Percentiles rank a stretch among this genome's conserved stretches.
Conservation (phyloP, 2,797 vertebrate genomes). For the Poecilia velifera region DNA sequence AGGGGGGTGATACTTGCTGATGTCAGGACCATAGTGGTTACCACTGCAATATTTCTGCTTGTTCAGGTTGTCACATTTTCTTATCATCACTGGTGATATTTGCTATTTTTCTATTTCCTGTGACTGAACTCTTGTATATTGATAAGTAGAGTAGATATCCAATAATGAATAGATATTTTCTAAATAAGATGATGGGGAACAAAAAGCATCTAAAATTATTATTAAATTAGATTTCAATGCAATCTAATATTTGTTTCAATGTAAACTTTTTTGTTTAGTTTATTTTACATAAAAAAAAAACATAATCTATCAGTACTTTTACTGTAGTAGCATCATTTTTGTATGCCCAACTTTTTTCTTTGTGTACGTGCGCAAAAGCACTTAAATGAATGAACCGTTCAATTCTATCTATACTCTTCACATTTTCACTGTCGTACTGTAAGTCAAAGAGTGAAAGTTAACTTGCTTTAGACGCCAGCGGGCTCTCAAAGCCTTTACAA, state of each 20-base stretch:
- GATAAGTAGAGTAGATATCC: constrained; percentile 85
- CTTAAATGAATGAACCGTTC: constrained; percentile 67
- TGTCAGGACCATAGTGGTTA: constrained; percentile 79
- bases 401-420: constrained; percentile 71
- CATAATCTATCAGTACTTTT: constrained; percentile 78
- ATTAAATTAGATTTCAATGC: constrained; percentile 79
- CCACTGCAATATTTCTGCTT: constrained; percentile 85
- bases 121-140: constrained; percentile 84
- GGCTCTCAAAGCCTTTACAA: constrained; percentile 65
- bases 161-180: constrained; percentile 87
- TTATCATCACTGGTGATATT: constrained; percentile 84
- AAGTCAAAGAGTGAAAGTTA: constrained; percentile 65
- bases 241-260: constrained; percentile 77
- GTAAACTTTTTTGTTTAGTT: constrained; percentile 65
- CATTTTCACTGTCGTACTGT: constrained; percentile 78
- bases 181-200: constrained; percentile 79
- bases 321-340: constrained; percentile 77
- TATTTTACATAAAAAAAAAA: constrained; percentile 77
- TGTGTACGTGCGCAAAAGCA: constrained; percentile 58
- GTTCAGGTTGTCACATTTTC: constrained; percentile 86
- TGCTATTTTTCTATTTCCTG: constrained; percentile 88
- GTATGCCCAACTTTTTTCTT: constrained; percentile 67
- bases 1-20: constrained; percentile 65
- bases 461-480: constrained; percentile 69
- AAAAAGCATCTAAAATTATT: constrained; percentile 79